Evolutionary conservation across 2,797 vertebrate genomes (phyloP), one percentile per base, ranked within the genome.

Genomic region (Champsocephalus esox): DNA sequence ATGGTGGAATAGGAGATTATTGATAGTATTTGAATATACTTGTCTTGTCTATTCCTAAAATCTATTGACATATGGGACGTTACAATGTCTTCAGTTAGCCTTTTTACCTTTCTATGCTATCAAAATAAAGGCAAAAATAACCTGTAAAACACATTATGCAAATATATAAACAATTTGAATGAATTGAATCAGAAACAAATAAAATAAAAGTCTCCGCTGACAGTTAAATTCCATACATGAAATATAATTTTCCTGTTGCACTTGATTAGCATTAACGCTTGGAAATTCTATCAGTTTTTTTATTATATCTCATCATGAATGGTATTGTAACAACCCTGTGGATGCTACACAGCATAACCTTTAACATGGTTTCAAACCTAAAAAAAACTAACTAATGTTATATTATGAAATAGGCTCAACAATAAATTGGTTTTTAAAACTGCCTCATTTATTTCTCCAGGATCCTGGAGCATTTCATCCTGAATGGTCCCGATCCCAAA

Each of bases 391-490:
- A 34, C 6, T 63, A n/a, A 45, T n/a, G 49, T 9, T 63, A n/a
- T 49, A 0, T 38, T 38, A 9, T 38, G 9, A 38, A 38, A 9
- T 9, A 38, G 6, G 34, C 34, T 38, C 8, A 38, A 9, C 34
- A 6, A 7, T 38, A 38, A 38, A 38, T 38, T 38, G 34, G 34
- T 38, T 38, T 38, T 1, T 38, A 38, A 38, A 1, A 38, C 1
- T 6, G 2, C 34, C 6, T 38, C 34, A 38, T 38, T 38, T 38
- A 38, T 38, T 38, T 38, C 59, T 13, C 3, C 64, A 95, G 94
- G 84, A 80, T 95, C 74, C 66, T 95, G 85, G 94, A 95, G 81
- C 77, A 94, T 90, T 95, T 91, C 65, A 95, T 95, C 70, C 83
- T 95, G 69, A 89, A 94, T 13, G 94, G 94, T 57, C 79, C 92